Evolutionary conservation across 2,888 invertebrate species (phyloP).

Genomic region (Apamea crenata): DNA sequence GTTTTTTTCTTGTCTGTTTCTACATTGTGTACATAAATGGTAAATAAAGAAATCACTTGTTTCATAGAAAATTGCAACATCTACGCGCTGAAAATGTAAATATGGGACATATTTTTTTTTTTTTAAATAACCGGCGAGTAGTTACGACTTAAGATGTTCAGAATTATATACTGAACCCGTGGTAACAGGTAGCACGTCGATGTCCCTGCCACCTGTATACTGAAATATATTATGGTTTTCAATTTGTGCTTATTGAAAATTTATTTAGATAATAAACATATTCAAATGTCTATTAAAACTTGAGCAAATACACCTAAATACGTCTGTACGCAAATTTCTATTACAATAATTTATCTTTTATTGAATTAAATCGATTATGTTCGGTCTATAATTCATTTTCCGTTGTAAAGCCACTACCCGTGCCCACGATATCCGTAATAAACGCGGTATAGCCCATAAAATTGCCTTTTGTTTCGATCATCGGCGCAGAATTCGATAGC

Average conservation of each 20-base stretch:
- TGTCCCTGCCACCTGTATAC: not conserved
- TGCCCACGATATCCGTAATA: slow-evolving; percentile 36
- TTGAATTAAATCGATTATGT: slow-evolving; percentile 45
- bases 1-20: too few relatives aligned
- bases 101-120: too few relatives aligned
- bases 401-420: slow-evolving; percentile 18
- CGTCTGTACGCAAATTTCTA: slow-evolving; percentile 3
- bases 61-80: too few relatives aligned
- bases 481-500: slow-evolving; percentile 14
- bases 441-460: slow-evolving; percentile 36
- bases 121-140: too few relatives aligned
- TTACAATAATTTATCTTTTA: slow-evolving; percentile 35
- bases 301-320: not conserved
- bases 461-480: slow-evolving; percentile 38
- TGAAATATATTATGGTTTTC: not conserved
- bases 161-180: too few relatives aligned
- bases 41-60: too few relatives aligned
- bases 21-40: too few relatives aligned
- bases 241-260: not conserved
- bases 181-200: not conserved
- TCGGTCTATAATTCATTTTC: slow-evolving; percentile 37
- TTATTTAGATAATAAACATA: not conserved
- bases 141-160: too few relatives aligned
- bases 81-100: too few relatives aligned
- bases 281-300: slow-evolving; percentile 1